phyloP scores from a whole-genome alignment of 1,140 invertebrate species.

The Spodoptera litura region DNA sequence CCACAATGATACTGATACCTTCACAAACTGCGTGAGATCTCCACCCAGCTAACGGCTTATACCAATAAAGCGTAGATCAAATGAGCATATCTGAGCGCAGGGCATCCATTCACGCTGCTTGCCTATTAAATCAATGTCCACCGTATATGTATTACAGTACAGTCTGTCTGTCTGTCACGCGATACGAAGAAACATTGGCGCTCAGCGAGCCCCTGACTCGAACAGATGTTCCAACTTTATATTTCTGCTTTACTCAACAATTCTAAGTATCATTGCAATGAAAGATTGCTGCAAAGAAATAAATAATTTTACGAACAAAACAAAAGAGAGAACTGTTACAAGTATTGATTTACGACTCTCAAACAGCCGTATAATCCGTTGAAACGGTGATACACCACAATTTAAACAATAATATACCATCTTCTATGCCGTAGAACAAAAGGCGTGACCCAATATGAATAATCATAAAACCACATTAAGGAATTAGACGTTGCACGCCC shows the following conservation, averaged over 20 bases:
- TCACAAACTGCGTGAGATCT: conserved; percentile 14
- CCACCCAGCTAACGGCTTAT: conserved; percentile 27
- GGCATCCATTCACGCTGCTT: conserved; percentile 61
- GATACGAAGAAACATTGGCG: conserved; percentile 50
- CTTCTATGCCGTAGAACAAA: conserved; percentile 58
- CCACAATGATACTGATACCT: conserved; percentile 18
- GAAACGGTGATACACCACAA: conserved; percentile 24
- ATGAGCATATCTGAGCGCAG: conserved; percentile 58
- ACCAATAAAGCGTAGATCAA: conserved; percentile 60
- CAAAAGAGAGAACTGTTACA: conserved; percentile 4
- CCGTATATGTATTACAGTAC: conserved; percentile 62
- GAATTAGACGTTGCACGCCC: conserved; percentile 77
- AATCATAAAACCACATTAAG: conserved; percentile 78
- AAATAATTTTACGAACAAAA: conserved; percentile 20
- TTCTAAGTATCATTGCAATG: conserved; percentile 13
- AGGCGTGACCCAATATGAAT: conserved; percentile 72
- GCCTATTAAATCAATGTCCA: conserved; percentile 71
- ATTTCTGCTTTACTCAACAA: conserved; percentile 35
- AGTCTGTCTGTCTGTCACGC: conserved; percentile 51
- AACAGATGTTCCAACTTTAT: conserved; percentile 49
- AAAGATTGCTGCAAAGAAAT: conserved; percentile 13
- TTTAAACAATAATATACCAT: conserved; percentile 39
- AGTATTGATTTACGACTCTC: conserved; percentile 22
- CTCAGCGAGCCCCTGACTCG: conserved; percentile 3
- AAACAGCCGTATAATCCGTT: conserved; percentile 13